Conservation (phyloP, 2,888 invertebrate species). For the Leptinotarsa rubiginosa region DNA sequence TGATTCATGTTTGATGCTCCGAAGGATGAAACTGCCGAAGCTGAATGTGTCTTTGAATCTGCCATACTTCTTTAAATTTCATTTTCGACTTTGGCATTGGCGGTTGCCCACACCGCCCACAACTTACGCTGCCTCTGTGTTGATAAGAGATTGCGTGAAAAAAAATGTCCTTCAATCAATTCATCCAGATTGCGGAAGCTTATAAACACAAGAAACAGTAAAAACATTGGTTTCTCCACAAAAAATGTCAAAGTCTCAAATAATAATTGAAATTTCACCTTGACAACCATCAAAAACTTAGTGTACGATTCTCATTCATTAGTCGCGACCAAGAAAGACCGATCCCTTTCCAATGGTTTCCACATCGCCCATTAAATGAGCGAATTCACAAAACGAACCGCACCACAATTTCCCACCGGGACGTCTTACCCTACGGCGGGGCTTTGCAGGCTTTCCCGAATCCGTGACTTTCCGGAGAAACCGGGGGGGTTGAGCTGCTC, state of each 20-base stretch:
- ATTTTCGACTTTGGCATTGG: too few relatives aligned
- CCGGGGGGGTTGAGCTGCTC: not conserved
- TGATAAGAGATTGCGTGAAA: accelerated
- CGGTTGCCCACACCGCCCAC: too few relatives aligned
- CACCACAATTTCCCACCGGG: constrained; percentile 37
- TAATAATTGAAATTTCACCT: not conserved
- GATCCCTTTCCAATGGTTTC: constrained; percentile 2
- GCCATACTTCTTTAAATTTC: too few relatives aligned
- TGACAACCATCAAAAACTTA: not conserved
- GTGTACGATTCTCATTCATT: not conserved
- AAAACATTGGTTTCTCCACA: too few relatives aligned
- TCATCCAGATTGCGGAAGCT: too few relatives aligned
- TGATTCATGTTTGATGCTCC: too few relatives aligned
- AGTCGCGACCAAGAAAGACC: not conserved
- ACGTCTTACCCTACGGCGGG: constrained; percentile 27
- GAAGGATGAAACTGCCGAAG: too few relatives aligned
- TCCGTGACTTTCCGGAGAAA: constrained; percentile 34
- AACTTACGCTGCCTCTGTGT: too few relatives aligned
- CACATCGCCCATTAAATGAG: constrained; percentile 31
- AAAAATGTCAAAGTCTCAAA: too few relatives aligned
- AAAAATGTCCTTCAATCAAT: too few relatives aligned
- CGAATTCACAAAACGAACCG: constrained; percentile 28
- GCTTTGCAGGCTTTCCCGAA: constrained; percentile 29
- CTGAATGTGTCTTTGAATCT: too few relatives aligned
- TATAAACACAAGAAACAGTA: too few relatives aligned